Percentiles rank a stretch among this genome's conserved stretches.
These are phyloP conservation scores for Marasmarcha lunaedactyla DNA, from an alignment of 2,888 invertebrate genomes.

Conservation along the genomic window DNA sequence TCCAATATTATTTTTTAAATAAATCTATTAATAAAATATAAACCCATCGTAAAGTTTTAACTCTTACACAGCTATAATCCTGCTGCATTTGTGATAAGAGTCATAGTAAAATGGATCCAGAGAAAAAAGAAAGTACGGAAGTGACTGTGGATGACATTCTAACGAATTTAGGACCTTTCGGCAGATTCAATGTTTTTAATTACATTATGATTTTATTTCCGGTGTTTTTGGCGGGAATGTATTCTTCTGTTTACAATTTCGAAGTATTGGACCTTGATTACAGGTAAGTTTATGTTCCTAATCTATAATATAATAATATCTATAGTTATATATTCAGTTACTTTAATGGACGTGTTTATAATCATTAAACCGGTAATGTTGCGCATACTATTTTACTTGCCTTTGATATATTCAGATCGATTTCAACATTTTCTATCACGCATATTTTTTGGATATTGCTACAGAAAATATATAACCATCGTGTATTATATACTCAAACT, in stretches of 20 bases:
- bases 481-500: too few relatives aligned
- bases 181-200: constrained; percentile 47
- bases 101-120: constrained; percentile 37
- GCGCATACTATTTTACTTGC: too few relatives aligned
- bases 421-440: too few relatives aligned
- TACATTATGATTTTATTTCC: constrained; percentile 49
- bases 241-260: constrained; percentile 58
- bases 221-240: constrained; percentile 53
- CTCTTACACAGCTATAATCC: too few relatives aligned
- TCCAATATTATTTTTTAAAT: constrained; percentile 20
- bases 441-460: too few relatives aligned
- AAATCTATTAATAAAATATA: constrained; percentile 6
- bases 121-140: constrained; percentile 40
- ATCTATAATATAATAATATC: constrained; percentile 2
- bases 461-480: too few relatives aligned
- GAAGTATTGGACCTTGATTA: constrained; percentile 58
- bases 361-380: too few relatives aligned
- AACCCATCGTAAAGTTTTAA: not conserved
- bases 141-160: constrained; percentile 59
- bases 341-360: too few relatives aligned
- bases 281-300: constrained; percentile 28
- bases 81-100: too few relatives aligned
- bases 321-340: too few relatives aligned
- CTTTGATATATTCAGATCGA: too few relatives aligned
- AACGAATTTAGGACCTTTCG: constrained; percentile 46